Evolutionary conservation across 2,113 vertebrate genomes (phyloP).

Genomic region (Clarias batrachus): DNA sequence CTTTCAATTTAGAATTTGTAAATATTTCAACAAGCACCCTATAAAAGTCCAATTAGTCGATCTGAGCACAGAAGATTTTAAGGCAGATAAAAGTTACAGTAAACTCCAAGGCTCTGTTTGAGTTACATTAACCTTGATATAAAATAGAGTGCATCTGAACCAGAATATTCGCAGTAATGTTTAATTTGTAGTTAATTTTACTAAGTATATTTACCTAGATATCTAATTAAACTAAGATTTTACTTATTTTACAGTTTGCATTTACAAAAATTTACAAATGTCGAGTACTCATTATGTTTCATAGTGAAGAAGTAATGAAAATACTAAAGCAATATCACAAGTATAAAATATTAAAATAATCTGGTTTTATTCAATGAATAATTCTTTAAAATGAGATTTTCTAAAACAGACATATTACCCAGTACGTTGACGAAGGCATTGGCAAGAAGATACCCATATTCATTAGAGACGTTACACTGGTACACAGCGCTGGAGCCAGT

Average conservation of each 20-base stretch:
- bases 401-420: constrained; percentile 59
- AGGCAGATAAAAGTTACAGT: not conserved
- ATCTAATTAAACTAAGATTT: not conserved
- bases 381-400: not conserved
- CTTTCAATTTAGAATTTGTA: no score
- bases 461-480: constrained; percentile 94
- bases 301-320: not conserved
- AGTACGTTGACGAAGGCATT: constrained; percentile 96
- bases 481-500: constrained; percentile 89
- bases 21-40: no score
- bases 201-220: not conserved
- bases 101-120: not conserved
- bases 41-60: no score
- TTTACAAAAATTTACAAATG: no score
- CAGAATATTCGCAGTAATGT: not conserved
- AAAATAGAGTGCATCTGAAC: not conserved
- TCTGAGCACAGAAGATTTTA: no score
- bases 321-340: not conserved
- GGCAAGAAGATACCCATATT: constrained; percentile 88
- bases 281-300: not conserved
- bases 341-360: not conserved
- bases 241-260: not conserved
- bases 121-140: not conserved
- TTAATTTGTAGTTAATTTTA: not conserved
- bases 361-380: not conserved